These are phyloP conservation scores for Meles meles DNA, from an alignment of 2,113 vertebrate genomes.

Conservation along the genomic window DNA sequence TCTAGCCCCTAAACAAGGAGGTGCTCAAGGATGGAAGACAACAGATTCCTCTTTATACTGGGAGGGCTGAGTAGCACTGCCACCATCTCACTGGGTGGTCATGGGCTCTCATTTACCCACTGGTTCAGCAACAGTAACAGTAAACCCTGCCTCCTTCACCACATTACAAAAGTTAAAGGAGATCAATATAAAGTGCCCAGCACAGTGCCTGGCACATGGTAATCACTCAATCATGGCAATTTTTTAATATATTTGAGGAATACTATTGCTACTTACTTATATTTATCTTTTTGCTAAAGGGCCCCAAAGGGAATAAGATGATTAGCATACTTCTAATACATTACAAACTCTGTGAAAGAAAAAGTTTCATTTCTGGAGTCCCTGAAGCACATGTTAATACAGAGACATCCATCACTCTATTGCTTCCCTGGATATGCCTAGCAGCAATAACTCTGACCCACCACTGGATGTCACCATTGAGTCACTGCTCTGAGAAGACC, in stretches of 20 bases:
- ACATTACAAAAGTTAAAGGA: not conserved
- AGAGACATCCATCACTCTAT: not conserved
- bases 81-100: not conserved
- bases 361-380: not conserved
- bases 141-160: not conserved
- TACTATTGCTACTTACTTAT: not conserved
- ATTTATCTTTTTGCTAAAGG: not conserved
- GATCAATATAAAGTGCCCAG: not conserved
- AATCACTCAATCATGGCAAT: not conserved
- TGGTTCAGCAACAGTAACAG: accelerated
- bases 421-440: not conserved
- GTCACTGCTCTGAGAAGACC: not conserved
- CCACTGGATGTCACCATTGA: constrained; percentile 63
- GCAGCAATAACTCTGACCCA: not conserved
- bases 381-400: not conserved
- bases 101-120: not conserved
- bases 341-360: not conserved
- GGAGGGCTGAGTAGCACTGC: not conserved
- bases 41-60: not conserved
- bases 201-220: not conserved
- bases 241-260: not conserved
- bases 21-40: not conserved
- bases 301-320: not conserved
- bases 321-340: not conserved
- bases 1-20: too few species aligned